Evolutionary conservation across 2,797 vertebrate species (phyloP).

Genomic region (Setipinna tenuifilis): DNA sequence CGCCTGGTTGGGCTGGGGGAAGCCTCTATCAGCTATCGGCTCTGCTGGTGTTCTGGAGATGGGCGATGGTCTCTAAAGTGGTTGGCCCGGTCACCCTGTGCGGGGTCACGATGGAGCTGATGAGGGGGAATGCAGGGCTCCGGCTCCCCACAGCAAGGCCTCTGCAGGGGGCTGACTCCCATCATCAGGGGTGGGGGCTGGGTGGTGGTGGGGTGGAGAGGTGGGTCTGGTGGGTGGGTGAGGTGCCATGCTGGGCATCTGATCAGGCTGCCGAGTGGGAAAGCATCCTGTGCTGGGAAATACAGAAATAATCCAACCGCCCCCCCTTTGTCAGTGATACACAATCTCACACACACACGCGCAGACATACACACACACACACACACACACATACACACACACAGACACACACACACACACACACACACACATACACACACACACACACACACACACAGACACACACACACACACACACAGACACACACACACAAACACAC

Average conservation of each 20-base stretch:
- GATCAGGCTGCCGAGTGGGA: conserved; percentile 25
- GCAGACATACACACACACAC: conserved; percentile 47
- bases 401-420: background rate
- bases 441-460: background rate
- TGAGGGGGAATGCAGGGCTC: background rate
- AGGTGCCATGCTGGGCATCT: conserved; percentile 4
- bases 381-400: background rate
- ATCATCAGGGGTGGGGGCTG: conserved; percentile 6
- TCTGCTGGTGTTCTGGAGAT: background rate
- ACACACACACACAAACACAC: background rate
- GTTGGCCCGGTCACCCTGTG: background rate
- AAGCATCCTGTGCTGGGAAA: conserved; percentile 38
- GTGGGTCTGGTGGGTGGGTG: background rate
- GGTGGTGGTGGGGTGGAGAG: conserved; percentile 28
- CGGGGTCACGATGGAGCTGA: background rate
- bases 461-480: background rate
- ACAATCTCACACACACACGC: conserved; percentile 49
- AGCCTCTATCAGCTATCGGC: background rate
- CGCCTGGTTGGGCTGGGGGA: background rate
- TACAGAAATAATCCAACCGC: conserved; percentile 16
- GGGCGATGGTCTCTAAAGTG: background rate
- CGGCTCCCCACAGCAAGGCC: background rate
- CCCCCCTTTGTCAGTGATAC: background rate
- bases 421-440: conserved; percentile 1
- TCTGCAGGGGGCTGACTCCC: background rate